Base-by-base conservation (phyloP, 2,113 vertebrate species). In the Conger conger region DNA sequence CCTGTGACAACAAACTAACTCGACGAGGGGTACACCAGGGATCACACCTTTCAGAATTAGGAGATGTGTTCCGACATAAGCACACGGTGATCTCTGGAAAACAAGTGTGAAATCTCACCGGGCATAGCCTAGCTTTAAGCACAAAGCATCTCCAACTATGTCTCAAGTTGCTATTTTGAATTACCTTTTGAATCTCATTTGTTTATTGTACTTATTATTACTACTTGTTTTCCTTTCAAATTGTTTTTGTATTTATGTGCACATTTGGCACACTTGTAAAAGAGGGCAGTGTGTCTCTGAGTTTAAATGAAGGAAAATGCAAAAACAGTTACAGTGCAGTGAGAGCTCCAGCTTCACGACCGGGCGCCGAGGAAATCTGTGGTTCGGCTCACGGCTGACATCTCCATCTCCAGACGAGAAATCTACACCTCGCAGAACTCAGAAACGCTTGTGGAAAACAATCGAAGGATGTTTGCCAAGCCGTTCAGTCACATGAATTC, bases 401-500 rank as follows among this genome's bases (percentile, higher is more conserved):
- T 16, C 11, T 78, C 23, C 9, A 35, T 6, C 6, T 78, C 23
- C 11, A 38, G 76, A 78, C 37, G 16, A 38, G 35, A 78, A 79
- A 23, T 0, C 35, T 60, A 30, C 73, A 23, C 57, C 30, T 77
- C 38, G 88, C 80, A 79, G 50, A 79, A 53, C 76, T 33, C 35
- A 76, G 80, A 68, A 5, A 73, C 78, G 73, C 80, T 79, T 33
- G 76, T 57, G 78, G 3, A 2, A 54, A 54, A 92, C 91, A 94
- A 92, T 91, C 35, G 57, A 20, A 83, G 92, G 91, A 93, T 92
- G 88, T 82, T 80, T 84, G 83, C 79, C 11, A 57, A 86, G 33
- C 54, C 36, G 45, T 86, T 87, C 84, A 83, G 53, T 53, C 54
- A 33, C 13, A 40, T 20, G 60, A 86, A 88, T 85, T 83, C 79